Percentiles rank a stretch among this genome's conserved stretches.
These are phyloP conservation scores for Petroica traversi DNA, from an alignment of 2,113 vertebrate species.

Conservation along the genomic window DNA sequence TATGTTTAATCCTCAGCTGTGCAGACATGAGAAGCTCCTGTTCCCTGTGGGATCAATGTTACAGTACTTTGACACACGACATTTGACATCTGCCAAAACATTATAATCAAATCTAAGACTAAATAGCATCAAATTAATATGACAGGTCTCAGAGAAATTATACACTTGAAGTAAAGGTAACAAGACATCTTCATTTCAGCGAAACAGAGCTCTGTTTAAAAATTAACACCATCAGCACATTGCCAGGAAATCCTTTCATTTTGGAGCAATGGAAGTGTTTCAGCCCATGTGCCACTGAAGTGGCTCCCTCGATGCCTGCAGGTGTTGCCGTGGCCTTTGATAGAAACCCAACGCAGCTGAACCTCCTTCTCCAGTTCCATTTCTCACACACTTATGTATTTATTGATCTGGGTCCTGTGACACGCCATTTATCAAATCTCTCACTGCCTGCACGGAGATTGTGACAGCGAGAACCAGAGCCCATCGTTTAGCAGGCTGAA, in stretches of 20 bases:
- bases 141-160: background rate
- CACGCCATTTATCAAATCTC: background rate
- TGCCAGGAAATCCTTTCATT: background rate
- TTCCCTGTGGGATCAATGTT: background rate
- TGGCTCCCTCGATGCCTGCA: background rate
- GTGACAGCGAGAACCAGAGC: background rate
- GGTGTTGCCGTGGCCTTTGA: background rate
- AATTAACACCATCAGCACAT: background rate
- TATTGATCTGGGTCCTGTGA: background rate
- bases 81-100: background rate
- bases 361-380: background rate
- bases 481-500: background rate
- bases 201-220: background rate
- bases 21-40: background rate
- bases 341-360: background rate
- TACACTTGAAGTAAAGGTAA: background rate
- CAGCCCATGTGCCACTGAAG: rapidly evolving
- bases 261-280: background rate
- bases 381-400: background rate
- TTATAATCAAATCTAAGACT: background rate
- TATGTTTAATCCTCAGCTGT: background rate
- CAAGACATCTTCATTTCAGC: background rate
- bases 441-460: background rate
- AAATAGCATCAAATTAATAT: background rate
- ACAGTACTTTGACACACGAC: background rate